Evolutionary conservation across 2,113 vertebrate species (phyloP).

Genomic region (Struthidea cinerea): DNA sequence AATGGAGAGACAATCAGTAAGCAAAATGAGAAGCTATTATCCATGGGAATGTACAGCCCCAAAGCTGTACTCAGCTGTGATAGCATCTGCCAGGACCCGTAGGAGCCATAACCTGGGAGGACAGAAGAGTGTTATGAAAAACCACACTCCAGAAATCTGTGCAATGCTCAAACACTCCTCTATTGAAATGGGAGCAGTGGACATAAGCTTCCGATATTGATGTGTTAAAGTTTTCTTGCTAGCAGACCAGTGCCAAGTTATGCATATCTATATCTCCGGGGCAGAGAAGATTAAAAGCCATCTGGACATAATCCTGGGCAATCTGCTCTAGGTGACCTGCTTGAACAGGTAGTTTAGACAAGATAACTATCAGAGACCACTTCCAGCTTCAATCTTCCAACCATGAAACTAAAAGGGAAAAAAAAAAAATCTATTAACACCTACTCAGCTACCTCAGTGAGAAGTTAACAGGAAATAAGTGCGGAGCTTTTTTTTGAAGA

Average conservation of each 20-base stretch:
- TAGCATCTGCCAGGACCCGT: not conserved
- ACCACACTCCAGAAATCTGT: not conserved
- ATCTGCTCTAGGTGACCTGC: not conserved
- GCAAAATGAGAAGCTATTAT: not conserved
- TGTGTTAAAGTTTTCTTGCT: not conserved
- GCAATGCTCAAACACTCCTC: not conserved
- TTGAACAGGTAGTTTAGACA: not conserved
- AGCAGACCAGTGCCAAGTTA: not conserved
- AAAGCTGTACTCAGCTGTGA: not conserved
- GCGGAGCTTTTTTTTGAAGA: not conserved
- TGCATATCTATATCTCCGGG: not conserved
- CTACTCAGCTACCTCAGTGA: not conserved
- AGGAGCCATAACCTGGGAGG: not conserved
- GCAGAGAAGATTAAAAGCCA: not conserved
- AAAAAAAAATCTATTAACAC: not conserved
- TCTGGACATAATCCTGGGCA: not conserved
- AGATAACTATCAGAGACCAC: not conserved
- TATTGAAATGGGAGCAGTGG: not conserved
- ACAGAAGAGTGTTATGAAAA: not conserved
- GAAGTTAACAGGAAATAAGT: not conserved
- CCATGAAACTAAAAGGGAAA: not conserved
- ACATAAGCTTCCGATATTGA: not conserved
- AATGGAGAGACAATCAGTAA: not conserved
- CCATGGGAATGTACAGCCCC: not conserved
- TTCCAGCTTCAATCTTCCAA: not conserved